These are phyloP conservation scores for Tachypleus tridentatus DNA, from an alignment of 1,140 invertebrate genomes.

Conservation along the genomic window DNA sequence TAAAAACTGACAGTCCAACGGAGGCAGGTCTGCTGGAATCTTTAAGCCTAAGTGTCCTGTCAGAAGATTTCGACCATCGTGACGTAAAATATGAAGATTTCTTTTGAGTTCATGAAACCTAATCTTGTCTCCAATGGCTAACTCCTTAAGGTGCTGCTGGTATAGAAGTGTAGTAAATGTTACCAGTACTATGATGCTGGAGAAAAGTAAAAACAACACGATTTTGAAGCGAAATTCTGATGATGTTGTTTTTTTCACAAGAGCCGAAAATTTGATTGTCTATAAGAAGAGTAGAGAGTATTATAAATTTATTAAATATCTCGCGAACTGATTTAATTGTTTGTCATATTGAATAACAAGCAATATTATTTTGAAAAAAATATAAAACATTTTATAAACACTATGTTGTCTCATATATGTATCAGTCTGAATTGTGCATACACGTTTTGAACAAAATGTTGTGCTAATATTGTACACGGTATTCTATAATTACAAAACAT, in stretches of 20 bases:
- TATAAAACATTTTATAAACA: no score
- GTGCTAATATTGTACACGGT: no score
- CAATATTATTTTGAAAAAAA: no score
- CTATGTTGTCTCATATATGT: no score
- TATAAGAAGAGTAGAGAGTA: conserved; percentile 4
- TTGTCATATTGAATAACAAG: no score
- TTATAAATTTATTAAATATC: no score
- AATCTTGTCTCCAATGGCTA: conserved; percentile 17
- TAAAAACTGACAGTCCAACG: conserved; percentile 17
- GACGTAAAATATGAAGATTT: conserved; percentile 17
- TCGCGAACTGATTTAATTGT: no score
- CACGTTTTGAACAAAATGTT: no score
- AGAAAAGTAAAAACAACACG: conserved; percentile 15
- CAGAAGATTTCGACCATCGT: conserved; percentile 16
- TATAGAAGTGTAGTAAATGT: conserved; percentile 15
- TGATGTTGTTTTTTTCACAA: conserved; percentile 20
- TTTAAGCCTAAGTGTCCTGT: conserved; percentile 17
- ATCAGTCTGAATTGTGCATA: no score
- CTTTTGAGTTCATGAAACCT: conserved; percentile 13
- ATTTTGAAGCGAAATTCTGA: conserved; percentile 23
- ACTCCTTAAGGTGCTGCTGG: conserved; percentile 12
- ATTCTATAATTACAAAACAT: no score
- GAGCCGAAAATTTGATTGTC: conserved; percentile 12
- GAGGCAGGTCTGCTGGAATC: conserved; percentile 20
- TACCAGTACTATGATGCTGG: conserved; percentile 17